Base-by-base conservation (phyloP, 1,140 invertebrate genomes). In the Hypothenemus hampei region DNA sequence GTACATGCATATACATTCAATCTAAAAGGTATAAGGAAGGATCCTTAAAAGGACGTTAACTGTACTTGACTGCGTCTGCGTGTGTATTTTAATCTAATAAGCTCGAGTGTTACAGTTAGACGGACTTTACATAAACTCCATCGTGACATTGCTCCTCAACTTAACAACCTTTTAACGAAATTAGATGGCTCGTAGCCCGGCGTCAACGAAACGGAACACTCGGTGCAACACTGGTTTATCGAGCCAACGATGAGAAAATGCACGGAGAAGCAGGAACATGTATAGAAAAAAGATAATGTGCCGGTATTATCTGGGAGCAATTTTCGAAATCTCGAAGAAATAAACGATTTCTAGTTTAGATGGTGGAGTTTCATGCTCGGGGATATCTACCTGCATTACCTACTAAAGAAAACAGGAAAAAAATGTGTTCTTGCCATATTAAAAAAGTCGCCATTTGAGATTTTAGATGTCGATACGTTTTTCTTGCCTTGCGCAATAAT, bases 61-160 rank as follows among this genome's bases (percentile, higher is more conserved):
- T 45, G 51, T 45, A 44, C 43, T 45, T 46, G 23, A 53, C 44
- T 53, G 40, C 45, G 36, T n/a, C 48, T 36, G 21, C 36, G 33
- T 53, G 51, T 53, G 40, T 53, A 53, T 53, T 53, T 53, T 53
- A 53, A 53, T 53, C 51, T 53, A 53, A 53, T 53, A 53, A 35
- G 51, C 33, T 40, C 24, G 19, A 45, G 26, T 53, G 51, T 45
- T 53, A 53, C 51, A 53, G 51, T 53, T 53, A 53, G 51, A 45
- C 43, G 19, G 51, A 44, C 40, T 44, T 53, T 53, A 53, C 40
- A 46, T 53, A 45, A 41, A 37, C n/a, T 20, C 33, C 39, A 46
- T 44, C 51, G 43, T 53, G 51, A 53, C 51, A 45, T 53, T 41
- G 40, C 51, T 46, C 36, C 45, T 51, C 48, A 51, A 51, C 48